A percentile compares a stretch with the other conserved stretches of the same genome.
Conservation (phyloP, 2,888 invertebrate species). For the Mesorhabditis belari region DNA sequence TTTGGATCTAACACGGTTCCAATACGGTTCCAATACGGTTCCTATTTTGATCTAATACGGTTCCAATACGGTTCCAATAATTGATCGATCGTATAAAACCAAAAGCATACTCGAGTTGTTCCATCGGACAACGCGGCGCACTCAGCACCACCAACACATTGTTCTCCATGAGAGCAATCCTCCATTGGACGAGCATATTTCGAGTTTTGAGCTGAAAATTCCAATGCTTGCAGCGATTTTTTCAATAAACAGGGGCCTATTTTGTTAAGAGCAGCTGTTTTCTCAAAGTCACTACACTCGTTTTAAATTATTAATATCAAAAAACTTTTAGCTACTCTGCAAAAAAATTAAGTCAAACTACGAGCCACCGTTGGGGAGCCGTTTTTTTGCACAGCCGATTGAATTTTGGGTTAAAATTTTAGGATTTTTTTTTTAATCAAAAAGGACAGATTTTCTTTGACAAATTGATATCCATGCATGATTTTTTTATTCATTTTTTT, state of each 20-base stretch:
- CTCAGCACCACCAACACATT: constrained; percentile 34
- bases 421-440: too few relatives aligned
- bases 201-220: constrained; percentile 15
- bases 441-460: background rate
- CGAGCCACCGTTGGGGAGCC: background rate
- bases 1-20: too few relatives aligned
- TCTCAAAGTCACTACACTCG: background rate
- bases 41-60: too few relatives aligned
- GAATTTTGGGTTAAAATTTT: background rate
- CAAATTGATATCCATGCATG: background rate
- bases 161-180: constrained; percentile 27
- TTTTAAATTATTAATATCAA: background rate
- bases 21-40: too few relatives aligned
- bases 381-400: background rate
- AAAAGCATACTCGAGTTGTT: background rate
- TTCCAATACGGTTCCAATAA: too few relatives aligned
- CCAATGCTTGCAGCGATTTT: background rate
- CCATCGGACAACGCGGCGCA: constrained; percentile 24
- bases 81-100: too few relatives aligned
- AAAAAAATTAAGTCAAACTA: background rate
- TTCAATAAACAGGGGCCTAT: background rate
- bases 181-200: constrained; percentile 40
- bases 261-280: background rate
- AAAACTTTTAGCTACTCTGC: background rate
- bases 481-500: background rate